Evolutionary conservation across 2,888 invertebrate genomes (phyloP).

Genomic region (Agrotis ipsilon): DNA sequence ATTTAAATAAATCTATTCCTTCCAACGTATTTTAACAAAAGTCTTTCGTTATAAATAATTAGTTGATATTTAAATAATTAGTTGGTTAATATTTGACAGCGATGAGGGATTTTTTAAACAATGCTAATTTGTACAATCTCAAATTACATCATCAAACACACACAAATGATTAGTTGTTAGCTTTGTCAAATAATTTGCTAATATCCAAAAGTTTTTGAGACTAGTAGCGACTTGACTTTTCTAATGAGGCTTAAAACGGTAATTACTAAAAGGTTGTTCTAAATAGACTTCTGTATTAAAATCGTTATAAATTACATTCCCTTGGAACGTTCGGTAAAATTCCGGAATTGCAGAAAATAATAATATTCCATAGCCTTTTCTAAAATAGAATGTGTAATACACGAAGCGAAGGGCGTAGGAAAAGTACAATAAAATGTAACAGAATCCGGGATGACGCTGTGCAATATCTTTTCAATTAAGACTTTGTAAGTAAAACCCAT

Average conservation of each 20-base stretch:
- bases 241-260: constrained; percentile 25
- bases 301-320: not conserved
- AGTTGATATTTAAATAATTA: constrained; percentile 33
- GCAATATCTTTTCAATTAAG: constrained; percentile 46
- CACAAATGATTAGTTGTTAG: constrained; percentile 27
- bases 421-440: constrained; percentile 45
- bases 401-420: constrained; percentile 40
- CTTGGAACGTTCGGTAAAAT: constrained; percentile 5
- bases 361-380: constrained; percentile 29
- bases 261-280: not conserved
- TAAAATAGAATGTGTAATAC: constrained; percentile 12
- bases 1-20: not conserved
- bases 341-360: constrained; percentile 28
- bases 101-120: constrained; percentile 5
- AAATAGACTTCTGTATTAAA: constrained; percentile 15
- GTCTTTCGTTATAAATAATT: constrained; percentile 4
- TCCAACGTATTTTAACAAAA: not conserved
- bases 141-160: too few relatives aligned
- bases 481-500: constrained; percentile 49
- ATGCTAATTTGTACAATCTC: constrained; percentile 30
- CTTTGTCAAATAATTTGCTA: constrained; percentile 35
- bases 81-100: constrained; percentile 13
- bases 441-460: constrained; percentile 54
- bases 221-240: constrained; percentile 25
- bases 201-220: constrained; percentile 11